Evolutionary conservation across 2,113 vertebrate species (phyloP), one percentile per base, ranked within the genome.

Genomic region (Bolborhynchus lineola): DNA sequence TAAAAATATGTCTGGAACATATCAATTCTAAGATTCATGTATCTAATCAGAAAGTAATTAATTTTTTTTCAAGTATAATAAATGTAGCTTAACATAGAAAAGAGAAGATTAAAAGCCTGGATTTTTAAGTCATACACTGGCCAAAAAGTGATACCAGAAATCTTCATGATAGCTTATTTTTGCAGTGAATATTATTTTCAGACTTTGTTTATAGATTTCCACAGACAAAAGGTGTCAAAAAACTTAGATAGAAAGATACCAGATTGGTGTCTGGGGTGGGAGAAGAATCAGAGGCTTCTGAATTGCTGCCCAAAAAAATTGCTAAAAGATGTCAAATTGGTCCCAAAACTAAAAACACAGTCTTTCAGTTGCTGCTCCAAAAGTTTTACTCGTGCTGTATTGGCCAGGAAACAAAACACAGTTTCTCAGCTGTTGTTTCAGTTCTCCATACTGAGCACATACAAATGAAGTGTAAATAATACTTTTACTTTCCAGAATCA

Each of bases 131-230:
- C 15, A 65, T 26, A 35, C 6, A 18, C 11, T 78, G 26, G 19
- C 49, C 60, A 79, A 92, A 92, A 95, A 92, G 86, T 26, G 0
- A 24, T 80, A 82, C 75, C 37, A 87, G 42, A 88, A 82, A 71
- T 83, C 57, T 83, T 60, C 37, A 41, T 78, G 81, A 60, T 25
- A 72, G 14, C 60, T 88, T 92, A 70, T 93, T 96, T 92, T 95
- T 93, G 25, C 44, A 75, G 46, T 80, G 14, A 63, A 92, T 82
- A 85, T 86, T 89, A 86, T 94, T 97, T 96, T 97, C 93, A 92
- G 91, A 44, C 72, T 91, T 91, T 96, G 83, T 94, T 97, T 97
- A 96, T 94, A 93, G 95, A 94, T 94, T 94, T 92, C 60, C 82
- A 91, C 79, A 92, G 86, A 96, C 82, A 95, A 97, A 96, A 97